Conservation (phyloP, 2,797 vertebrate species). For the Aeoliscus strigatus region DNA sequence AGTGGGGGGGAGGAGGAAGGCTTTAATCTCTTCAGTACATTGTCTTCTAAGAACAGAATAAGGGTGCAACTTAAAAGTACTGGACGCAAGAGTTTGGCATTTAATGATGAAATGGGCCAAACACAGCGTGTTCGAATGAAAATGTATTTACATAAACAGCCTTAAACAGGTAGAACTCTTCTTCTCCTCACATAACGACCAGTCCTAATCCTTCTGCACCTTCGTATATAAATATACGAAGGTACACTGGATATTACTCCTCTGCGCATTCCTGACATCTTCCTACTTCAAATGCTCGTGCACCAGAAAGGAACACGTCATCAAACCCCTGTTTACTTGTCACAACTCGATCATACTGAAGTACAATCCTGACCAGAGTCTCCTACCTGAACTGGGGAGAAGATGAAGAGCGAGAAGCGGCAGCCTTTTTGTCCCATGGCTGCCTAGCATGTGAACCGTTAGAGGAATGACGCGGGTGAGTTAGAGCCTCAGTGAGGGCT, state of each 20-base stretch:
- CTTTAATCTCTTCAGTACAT: slow-evolving; percentile 11
- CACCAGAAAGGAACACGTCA: not conserved
- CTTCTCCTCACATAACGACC: too few relatives aligned
- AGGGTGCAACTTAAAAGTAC: not conserved
- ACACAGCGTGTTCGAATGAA: too few relatives aligned
- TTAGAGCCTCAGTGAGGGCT: slow-evolving; percentile 34
- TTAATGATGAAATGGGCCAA: too few relatives aligned
- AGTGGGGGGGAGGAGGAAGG: slow-evolving; percentile 11
- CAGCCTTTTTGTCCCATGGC: slow-evolving; percentile 80
- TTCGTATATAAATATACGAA: not conserved
- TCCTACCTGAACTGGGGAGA: slow-evolving; percentile 77
- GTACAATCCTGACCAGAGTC: not conserved
- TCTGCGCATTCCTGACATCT: not conserved
- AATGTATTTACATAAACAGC: too few relatives aligned
- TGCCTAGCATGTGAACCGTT: slow-evolving; percentile 36
- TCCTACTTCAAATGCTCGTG: slow-evolving; percentile 3
- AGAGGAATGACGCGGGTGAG: slow-evolving; percentile 19
- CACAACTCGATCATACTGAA: not conserved
- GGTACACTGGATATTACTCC: not conserved
- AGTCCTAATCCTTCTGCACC: too few relatives aligned
- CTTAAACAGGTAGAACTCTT: too few relatives aligned
- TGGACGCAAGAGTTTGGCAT: not conserved
- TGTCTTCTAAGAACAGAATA: not conserved
- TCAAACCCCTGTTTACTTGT: not conserved
- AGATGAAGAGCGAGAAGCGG: slow-evolving; percentile 71